Evolutionary conservation across 2,888 invertebrate species (phyloP), one percentile per base, ranked within the genome.

Genomic region (Synanthedon andrenaeformis): DNA sequence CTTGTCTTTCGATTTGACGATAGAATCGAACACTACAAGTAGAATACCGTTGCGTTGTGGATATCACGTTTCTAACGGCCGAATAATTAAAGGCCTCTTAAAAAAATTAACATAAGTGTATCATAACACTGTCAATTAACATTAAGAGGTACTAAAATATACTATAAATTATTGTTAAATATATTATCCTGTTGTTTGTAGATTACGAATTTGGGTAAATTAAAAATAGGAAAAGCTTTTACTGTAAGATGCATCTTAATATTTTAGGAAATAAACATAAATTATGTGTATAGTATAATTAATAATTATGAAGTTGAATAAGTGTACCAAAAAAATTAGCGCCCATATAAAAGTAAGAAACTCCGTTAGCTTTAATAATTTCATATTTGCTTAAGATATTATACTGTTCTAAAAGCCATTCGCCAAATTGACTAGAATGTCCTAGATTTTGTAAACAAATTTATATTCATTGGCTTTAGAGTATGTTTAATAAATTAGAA

Each of bases 1-100:
- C 51, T 55, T 53, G 41, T 55, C 51, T 53, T 50, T 45, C 14
- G 45, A 45, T 45, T 45, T 14, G 45, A n/a, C 45, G 45, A 13
- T 14, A 14, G 45, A 45, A 45, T 45, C 45, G 13, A 23, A 14
- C 14, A n/a, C 14, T 45, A n/a, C 45, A 45, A 13, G 14, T 45
- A 45, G 45, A 13, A 45, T 45, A 45, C 45, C 45, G 45, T 45
- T 45, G 45, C 12, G 14, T 2, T 35, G 10, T 35, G 35, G 35
- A 35, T 35, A 35, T 35, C 35, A 35, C 35, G 3, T 35, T 35
- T 10, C 35, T 35, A 35, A 35, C 35, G 35, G 10, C 35, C 35
- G 35, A 35, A 35, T 35, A 35, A 35, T 35, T 35, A 35, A 35
- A 35, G 10, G 35, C 2, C 3, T 35, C 35, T 35, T 10, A 35